Evolutionary conservation across 1,140 invertebrate species (phyloP).

Genomic region (Eurosta solidaginis): DNA sequence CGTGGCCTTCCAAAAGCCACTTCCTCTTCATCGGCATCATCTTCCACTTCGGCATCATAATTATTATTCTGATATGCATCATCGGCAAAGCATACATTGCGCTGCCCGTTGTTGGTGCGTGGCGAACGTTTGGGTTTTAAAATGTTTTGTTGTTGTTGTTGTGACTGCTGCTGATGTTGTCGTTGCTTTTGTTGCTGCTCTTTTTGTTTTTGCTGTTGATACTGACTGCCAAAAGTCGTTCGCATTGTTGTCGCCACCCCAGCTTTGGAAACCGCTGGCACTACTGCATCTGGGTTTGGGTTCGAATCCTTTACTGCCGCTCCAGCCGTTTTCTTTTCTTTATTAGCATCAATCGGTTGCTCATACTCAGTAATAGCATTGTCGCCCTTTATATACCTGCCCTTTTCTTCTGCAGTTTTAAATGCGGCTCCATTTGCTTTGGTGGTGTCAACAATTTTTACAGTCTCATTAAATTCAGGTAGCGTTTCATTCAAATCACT

Average conservation of each 20-base stretch:
- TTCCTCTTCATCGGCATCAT: constrained; percentile 45
- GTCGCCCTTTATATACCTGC: neutral
- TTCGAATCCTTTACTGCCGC: neutral
- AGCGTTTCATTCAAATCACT: constrained; percentile 60
- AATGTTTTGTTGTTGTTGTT: constrained; percentile 23
- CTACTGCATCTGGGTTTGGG: neutral
- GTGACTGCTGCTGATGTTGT: neutral
- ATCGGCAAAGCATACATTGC: constrained; percentile 22
- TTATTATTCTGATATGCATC: constrained; percentile 31
- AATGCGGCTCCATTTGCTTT: constrained; percentile 29
- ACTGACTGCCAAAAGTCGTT: constrained; percentile 56
- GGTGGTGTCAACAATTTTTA: constrained; percentile 42
- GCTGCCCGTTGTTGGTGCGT: neutral
- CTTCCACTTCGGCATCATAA: constrained; percentile 23
- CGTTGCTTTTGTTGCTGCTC: neutral
- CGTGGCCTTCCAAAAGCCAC: neutral
- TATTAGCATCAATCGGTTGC: neutral
- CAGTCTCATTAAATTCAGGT: constrained; percentile 61
- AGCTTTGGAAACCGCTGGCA: constrained; percentile 33
- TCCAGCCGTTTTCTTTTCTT: neutral
- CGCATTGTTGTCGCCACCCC: constrained; percentile 54
- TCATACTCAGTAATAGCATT: neutral
- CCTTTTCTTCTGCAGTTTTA: constrained; percentile 7
- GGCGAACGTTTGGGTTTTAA: constrained; percentile 4
- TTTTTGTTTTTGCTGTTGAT: constrained; percentile 29